Evolutionary conservation across 2,113 vertebrate genomes (phyloP).

Genomic region (Oophaga pumilio): DNA sequence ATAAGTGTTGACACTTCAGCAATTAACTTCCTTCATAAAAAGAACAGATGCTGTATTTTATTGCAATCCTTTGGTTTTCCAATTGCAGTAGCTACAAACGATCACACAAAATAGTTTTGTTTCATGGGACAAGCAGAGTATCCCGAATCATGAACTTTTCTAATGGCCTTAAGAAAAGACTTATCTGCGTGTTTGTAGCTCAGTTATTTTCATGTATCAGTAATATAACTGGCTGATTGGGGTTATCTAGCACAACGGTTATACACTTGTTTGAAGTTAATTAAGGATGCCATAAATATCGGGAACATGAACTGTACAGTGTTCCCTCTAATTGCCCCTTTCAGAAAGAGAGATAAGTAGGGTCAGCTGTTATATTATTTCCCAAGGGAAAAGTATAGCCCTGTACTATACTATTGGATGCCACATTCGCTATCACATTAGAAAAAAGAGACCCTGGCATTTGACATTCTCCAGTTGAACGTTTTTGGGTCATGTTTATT

Average conservation of each 20-base stretch:
- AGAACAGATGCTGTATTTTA: neutral
- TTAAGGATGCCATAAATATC: slow-evolving; percentile 21
- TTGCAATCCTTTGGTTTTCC: neutral
- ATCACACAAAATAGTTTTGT: neutral
- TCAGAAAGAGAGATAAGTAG: slow-evolving; percentile 24
- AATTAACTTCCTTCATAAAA: no score
- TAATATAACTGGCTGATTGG: neutral
- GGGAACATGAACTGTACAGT: slow-evolving; percentile 37
- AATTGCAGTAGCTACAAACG: neutral
- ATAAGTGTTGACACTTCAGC: no score
- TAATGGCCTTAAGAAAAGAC: neutral
- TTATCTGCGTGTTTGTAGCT: neutral
- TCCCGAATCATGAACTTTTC: neutral
- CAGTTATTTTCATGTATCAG: neutral
- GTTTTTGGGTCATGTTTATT: slow-evolving; percentile 6
- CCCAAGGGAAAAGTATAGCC: slow-evolving; percentile 45
- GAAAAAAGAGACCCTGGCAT: slow-evolving; percentile 5
- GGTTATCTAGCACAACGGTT: slow-evolving; percentile 18
- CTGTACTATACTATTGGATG: slow-evolving; percentile 1
- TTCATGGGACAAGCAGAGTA: neutral
- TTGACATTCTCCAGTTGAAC: slow-evolving; percentile 47
- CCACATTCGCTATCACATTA: neutral
- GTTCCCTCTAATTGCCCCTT: slow-evolving; percentile 29
- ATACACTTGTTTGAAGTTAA: slow-evolving; percentile 32
- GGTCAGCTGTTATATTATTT: slow-evolving; percentile 43